These are phyloP conservation scores for Notiomystis cincta DNA, from an alignment of 2,113 vertebrate genomes.

Conservation along the genomic window DNA sequence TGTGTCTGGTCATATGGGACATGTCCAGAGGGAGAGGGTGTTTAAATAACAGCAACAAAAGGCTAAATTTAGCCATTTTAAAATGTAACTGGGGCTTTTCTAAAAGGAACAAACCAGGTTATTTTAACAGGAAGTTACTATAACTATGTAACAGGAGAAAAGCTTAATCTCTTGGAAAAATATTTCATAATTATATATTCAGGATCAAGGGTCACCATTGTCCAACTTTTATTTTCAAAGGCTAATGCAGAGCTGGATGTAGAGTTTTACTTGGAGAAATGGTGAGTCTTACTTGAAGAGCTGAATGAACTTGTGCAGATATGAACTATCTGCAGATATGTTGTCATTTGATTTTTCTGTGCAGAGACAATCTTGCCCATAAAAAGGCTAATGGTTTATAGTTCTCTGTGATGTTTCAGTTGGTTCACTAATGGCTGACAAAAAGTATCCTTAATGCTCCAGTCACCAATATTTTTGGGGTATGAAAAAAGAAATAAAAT, in stretches of 20 bases:
- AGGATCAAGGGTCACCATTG: not conserved
- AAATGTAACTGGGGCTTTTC: not conserved
- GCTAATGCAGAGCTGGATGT: constrained; percentile 72
- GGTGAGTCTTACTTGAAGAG: constrained; percentile 63
- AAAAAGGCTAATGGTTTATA: not conserved
- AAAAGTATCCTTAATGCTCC: not conserved
- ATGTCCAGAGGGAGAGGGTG: not conserved
- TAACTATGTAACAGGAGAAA: not conserved
- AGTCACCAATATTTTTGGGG: not conserved
- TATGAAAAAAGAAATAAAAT: not conserved
- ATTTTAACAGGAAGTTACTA: not conserved
- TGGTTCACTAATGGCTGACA: not conserved
- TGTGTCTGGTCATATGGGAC: not conserved
- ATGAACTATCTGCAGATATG: not conserved
- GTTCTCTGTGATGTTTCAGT: not conserved
- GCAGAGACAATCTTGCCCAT: not conserved
- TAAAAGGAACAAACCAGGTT: not conserved
- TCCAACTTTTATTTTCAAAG: constrained; percentile 28
- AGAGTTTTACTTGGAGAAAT: constrained; percentile 74
- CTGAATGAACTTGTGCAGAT: not conserved
- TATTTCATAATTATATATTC: not conserved
- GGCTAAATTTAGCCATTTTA: not conserved
- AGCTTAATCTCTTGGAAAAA: not conserved
- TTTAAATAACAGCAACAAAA: not conserved
- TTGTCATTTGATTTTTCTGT: not conserved